Evolutionary conservation across 2,888 invertebrate genomes (phyloP), one percentile per base, ranked within the genome.

Genomic region (Habrosyne pyritoides): DNA sequence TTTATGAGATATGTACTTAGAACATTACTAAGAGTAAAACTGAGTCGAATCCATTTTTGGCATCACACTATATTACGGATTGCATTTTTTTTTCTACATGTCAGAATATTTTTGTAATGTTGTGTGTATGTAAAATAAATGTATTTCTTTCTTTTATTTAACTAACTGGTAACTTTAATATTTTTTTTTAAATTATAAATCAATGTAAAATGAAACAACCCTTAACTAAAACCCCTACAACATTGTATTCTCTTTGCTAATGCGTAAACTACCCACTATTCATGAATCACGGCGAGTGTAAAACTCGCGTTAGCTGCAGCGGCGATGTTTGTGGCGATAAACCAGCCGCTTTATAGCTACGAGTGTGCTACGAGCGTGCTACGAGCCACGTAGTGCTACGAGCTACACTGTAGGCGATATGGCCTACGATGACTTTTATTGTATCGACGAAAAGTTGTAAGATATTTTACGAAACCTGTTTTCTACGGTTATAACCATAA

Each of bases 261-360:
- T 50, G 21, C 28, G 28, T 50, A 50, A 50, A 50, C 50, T 50
- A 28, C 10, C 18, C 21, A 42, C 18, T 42, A 42, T 42, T 18
- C 30, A 50, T 50, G 50, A 50, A 50, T 50, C 50, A 50, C 28
- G 8, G 10, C 6, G n/a, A n/a, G 50, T 21, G 50, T 42, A 42
- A 28, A 50, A 50, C 28, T 50, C 50, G 30, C 18, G 21, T 21
- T 50, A 21, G 28, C 21, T 28, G 50, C 50, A 50, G 18, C 12
- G 50, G 42, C 42, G 18, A 42, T 42, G 42, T 18, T 42, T 30
- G 21, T 21, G 21, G 3, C 30, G 50, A 50, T 50, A 50, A 50
- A 21, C 1, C n/a, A 42, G 18, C 14, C 42, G 18, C 42, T 42
- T 42, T 42, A 42, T 42, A 42, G 42, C 42, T 42, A 42, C 42